phyloP scores from a whole-genome alignment of 1,140 invertebrate species.

The Ectropis grisescens region DNA sequence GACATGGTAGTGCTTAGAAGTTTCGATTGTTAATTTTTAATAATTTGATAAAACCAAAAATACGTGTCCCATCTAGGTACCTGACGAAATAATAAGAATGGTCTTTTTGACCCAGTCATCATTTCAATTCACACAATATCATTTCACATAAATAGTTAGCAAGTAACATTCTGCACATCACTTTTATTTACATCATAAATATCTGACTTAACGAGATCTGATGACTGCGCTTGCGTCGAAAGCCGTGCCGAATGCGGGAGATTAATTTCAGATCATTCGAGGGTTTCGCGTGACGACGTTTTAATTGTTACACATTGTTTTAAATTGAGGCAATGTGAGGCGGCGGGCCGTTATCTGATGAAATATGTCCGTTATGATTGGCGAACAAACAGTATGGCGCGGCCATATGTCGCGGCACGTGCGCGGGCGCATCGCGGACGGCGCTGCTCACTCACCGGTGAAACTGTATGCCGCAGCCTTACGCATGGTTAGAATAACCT shows the following conservation, averaged over 20 bases:
- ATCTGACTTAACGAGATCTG: too few species aligned
- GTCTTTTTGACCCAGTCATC: too few species aligned
- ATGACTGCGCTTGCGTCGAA: too few species aligned
- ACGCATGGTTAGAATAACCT: slow-evolving; percentile 1
- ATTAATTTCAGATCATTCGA: slow-evolving; percentile 10
- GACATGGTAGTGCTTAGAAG: too few species aligned
- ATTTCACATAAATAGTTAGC: too few species aligned
- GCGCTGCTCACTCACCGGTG: slow-evolving; percentile 58
- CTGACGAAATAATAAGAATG: too few species aligned
- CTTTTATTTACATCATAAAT: too few species aligned
- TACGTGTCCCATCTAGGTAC: too few species aligned
- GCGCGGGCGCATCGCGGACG: slow-evolving; percentile 52
- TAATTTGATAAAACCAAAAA: too few species aligned
- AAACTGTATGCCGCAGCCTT: slow-evolving; percentile 29
- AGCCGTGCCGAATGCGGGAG: slow-evolving; percentile 29
- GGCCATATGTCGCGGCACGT: slow-evolving; percentile 67
- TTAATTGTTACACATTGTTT: slow-evolving; percentile 62
- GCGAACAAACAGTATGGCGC: slow-evolving; percentile 68
- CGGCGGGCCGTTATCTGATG: slow-evolving; percentile 63
- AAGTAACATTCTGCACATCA: too few species aligned
- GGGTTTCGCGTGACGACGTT: slow-evolving; percentile 25
- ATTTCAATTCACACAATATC: too few species aligned
- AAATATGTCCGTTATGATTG: slow-evolving; percentile 70
- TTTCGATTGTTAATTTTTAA: too few species aligned
- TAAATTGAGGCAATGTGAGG: slow-evolving; percentile 56